phyloP scores from a whole-genome alignment of 2,888 invertebrate species.

The Archaeoteleia sp. region DNA sequence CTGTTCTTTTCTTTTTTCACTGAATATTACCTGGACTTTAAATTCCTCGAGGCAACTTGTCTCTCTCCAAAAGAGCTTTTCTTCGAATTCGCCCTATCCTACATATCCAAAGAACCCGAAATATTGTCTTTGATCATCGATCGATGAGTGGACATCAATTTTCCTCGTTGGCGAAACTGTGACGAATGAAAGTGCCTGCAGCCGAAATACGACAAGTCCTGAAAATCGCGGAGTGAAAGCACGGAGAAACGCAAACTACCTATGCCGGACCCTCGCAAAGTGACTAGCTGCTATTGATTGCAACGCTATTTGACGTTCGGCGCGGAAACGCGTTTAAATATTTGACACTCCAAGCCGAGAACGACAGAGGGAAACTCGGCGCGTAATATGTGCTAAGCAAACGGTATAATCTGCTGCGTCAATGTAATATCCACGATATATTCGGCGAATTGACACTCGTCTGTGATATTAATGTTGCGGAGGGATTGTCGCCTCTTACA shows the following conservation, averaged over 20 bases:
- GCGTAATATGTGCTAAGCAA: constrained; percentile 70
- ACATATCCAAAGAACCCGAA: not conserved
- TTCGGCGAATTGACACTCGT: constrained; percentile 37
- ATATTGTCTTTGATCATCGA: constrained; percentile 1
- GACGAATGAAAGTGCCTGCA: constrained; percentile 35
- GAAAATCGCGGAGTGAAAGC: not conserved
- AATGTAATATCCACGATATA: constrained; percentile 69
- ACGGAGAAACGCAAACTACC: constrained; percentile 21
- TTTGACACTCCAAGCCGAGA: constrained; percentile 63
- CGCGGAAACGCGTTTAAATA: constrained; percentile 69
- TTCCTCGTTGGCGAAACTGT: constrained; percentile 18
- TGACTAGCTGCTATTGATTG: constrained; percentile 62
- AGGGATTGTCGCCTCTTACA: not conserved
- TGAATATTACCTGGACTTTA: constrained; percentile 19
- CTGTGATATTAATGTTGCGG: constrained; percentile 31
- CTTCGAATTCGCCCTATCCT: not conserved
- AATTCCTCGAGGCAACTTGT: constrained; percentile 6
- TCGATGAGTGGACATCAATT: constrained; percentile 28
- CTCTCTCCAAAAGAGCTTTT: constrained; percentile 5
- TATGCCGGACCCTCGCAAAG: constrained; percentile 51
- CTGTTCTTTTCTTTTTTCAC: not conserved
- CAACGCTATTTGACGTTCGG: constrained; percentile 61
- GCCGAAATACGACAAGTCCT: constrained; percentile 8
- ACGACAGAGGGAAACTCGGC: constrained; percentile 20
- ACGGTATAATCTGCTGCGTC: constrained; percentile 71